phyloP scores from a whole-genome alignment of 92 coral and sea anemone genomes.

The Plumapathes pennacea region DNA sequence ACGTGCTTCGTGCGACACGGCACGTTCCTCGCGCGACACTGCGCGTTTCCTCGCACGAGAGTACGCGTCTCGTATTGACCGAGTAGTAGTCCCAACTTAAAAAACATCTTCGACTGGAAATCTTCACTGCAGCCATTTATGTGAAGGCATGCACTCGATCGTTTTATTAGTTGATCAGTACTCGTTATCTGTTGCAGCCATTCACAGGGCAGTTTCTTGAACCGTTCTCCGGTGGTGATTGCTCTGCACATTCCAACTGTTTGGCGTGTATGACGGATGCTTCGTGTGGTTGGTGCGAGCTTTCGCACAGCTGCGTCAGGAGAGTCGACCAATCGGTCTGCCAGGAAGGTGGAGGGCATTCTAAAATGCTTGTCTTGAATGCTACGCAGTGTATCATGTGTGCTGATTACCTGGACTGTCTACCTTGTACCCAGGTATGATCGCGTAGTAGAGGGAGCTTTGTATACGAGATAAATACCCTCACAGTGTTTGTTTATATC shows the following conservation, averaged over 20 bases:
- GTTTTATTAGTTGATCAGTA: not conserved
- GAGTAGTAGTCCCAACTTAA: too few relatives aligned
- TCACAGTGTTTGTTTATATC: too few relatives aligned
- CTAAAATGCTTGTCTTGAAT: constrained; percentile 60
- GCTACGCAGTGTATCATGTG: constrained; percentile 73
- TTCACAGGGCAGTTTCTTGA: constrained; percentile 53
- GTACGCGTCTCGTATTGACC: too few relatives aligned
- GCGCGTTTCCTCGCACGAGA: too few relatives aligned
- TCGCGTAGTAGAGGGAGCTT: too few relatives aligned
- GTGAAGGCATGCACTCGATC: not conserved
- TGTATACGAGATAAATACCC: too few relatives aligned
- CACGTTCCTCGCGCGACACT: too few relatives aligned
- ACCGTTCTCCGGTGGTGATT: constrained; percentile 60
- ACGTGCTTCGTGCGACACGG: too few relatives aligned
- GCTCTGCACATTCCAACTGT: constrained; percentile 56
- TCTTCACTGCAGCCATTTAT: not conserved
- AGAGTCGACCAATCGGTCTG: constrained; percentile 51
- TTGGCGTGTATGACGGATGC: constrained; percentile 87
- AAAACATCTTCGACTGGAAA: too few relatives aligned
- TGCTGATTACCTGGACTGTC: constrained; percentile 68
- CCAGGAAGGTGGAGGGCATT: constrained; percentile 42
- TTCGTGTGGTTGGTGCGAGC: constrained; percentile 90
- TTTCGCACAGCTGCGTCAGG: constrained; percentile 46
- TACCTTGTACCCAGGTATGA: constrained; percentile 66
- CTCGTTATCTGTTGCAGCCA: constrained; percentile 27